These are phyloP conservation scores for Mythimna ferrago DNA, from an alignment of 2,888 invertebrate species.

Conservation along the genomic window DNA sequence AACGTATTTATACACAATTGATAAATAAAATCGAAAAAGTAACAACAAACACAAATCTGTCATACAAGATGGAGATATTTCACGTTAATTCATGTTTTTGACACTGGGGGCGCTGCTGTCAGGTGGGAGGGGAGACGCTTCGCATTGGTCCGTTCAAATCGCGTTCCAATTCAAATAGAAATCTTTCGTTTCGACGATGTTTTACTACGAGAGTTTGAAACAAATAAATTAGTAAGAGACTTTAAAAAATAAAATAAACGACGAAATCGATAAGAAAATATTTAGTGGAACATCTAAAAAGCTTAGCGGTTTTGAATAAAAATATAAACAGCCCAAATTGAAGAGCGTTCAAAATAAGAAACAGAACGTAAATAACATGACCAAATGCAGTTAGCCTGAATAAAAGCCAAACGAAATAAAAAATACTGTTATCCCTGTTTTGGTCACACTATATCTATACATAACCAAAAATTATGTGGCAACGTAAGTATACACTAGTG, in stretches of 20 bases:
- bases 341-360: conserved; percentile 36
- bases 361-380: conserved; percentile 76
- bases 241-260: conserved; percentile 1
- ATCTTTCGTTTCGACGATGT: conserved; percentile 19
- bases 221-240: conserved; percentile 1
- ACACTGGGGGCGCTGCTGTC: conserved; percentile 86
- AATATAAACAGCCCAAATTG: not conserved
- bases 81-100: conserved; percentile 87
- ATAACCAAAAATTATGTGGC: conserved; percentile 74
- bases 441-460: conserved; percentile 64
- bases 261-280: not conserved
- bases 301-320: not conserved
- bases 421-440: conserved; percentile 63
- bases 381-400: conserved; percentile 68
- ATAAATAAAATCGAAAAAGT: conserved; percentile 83
- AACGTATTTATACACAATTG: conserved; percentile 79
- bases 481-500: conserved; percentile 57
- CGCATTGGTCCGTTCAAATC: conserved; percentile 76
- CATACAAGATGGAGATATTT: conserved; percentile 92
- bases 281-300: not conserved
- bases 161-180: conserved; percentile 76
- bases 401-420: conserved; percentile 38
- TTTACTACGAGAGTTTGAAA: not conserved
- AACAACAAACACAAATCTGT: conserved; percentile 92
- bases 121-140: conserved; percentile 76